A percentile compares a stretch with the other conserved stretches of the same genome.
Conservation (phyloP, 2,888 invertebrate species). For the Perdita meconis region DNA sequence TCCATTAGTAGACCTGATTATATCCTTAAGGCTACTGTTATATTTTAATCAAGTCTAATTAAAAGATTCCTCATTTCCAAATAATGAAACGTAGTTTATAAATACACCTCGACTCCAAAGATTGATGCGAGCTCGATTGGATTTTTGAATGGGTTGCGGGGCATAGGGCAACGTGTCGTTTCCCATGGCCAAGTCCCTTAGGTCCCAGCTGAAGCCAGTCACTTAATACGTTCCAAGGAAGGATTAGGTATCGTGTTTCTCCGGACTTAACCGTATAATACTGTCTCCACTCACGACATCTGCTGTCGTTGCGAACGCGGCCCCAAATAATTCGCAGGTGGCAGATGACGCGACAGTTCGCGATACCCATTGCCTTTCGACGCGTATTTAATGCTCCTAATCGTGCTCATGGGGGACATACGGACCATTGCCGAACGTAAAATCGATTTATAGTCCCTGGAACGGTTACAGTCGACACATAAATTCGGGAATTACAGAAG, state of each 20-base stretch:
- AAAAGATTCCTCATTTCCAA: conserved; percentile 13
- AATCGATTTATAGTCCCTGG: neutral
- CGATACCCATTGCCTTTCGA: neutral
- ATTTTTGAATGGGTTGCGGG: conserved; percentile 15
- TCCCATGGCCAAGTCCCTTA: conserved; percentile 35
- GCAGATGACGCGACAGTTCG: conserved; percentile 6
- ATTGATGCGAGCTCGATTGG: conserved; percentile 11
- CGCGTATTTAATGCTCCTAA: neutral
- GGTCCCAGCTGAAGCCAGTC: conserved; percentile 66
- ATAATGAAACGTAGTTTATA: conserved; percentile 30
- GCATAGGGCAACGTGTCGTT: conserved; percentile 49
- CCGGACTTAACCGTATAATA: conserved; percentile 72
- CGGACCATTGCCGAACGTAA: neutral
- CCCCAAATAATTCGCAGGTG: conserved; percentile 19
- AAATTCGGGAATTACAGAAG: too few relatives aligned
- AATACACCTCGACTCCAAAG: conserved; percentile 42
- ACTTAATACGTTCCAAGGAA: conserved; percentile 80
- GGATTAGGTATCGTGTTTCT: conserved; percentile 81
- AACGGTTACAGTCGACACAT: too few relatives aligned
- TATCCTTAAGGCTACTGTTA: too few relatives aligned
- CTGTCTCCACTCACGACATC: conserved; percentile 65
- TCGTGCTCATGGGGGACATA: neutral
- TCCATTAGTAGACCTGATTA: too few relatives aligned
- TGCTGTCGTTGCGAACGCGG: conserved; percentile 46
- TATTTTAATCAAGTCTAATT: neutral